Evolutionary conservation across 2,888 invertebrate species (phyloP).

Genomic region (Callyntrura guangdongensis): DNA sequence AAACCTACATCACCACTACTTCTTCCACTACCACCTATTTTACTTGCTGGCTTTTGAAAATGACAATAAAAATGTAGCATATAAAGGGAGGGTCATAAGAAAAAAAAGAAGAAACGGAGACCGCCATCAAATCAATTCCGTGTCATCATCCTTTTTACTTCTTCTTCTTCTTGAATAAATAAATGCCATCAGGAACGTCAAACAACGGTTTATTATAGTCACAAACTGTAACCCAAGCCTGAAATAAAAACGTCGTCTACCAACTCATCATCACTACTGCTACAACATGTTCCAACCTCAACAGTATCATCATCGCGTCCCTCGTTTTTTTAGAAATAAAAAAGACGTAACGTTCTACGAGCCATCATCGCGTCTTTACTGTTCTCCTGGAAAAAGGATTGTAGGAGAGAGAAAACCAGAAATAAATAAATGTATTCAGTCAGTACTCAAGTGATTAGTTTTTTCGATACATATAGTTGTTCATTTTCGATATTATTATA

Average conservation of each 20-base stretch:
- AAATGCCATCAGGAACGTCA: slow-evolving; percentile 73
- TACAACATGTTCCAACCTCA: background rate
- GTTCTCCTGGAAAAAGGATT: slow-evolving; percentile 21
- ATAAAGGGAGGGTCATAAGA: slow-evolving; percentile 2
- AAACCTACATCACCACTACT: slow-evolving; percentile 21
- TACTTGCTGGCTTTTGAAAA: slow-evolving; percentile 62
- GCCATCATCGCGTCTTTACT: background rate
- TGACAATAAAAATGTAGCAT: slow-evolving; percentile 68
- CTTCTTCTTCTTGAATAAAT: slow-evolving; percentile 73
- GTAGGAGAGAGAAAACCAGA: slow-evolving; percentile 22
- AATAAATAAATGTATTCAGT: slow-evolving; percentile 25
- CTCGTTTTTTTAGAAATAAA: background rate
- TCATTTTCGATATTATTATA: background rate
- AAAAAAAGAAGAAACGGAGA: slow-evolving; percentile 58
- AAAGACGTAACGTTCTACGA: slow-evolving; percentile 43
- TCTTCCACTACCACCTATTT: background rate
- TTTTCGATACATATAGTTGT: slow-evolving; percentile 1
- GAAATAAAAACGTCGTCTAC: slow-evolving; percentile 76
- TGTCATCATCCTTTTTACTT: slow-evolving; percentile 61
- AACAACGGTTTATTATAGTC: slow-evolving; percentile 75
- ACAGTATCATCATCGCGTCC: slow-evolving; percentile 39
- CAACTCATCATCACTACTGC: slow-evolving; percentile 48
- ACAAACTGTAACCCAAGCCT: slow-evolving; percentile 71
- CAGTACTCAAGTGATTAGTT: slow-evolving; percentile 24
- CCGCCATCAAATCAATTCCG: slow-evolving; percentile 81